Evolutionary conservation across 2,888 invertebrate species (phyloP).

Genomic region (Koerneria pararmatus): DNA sequence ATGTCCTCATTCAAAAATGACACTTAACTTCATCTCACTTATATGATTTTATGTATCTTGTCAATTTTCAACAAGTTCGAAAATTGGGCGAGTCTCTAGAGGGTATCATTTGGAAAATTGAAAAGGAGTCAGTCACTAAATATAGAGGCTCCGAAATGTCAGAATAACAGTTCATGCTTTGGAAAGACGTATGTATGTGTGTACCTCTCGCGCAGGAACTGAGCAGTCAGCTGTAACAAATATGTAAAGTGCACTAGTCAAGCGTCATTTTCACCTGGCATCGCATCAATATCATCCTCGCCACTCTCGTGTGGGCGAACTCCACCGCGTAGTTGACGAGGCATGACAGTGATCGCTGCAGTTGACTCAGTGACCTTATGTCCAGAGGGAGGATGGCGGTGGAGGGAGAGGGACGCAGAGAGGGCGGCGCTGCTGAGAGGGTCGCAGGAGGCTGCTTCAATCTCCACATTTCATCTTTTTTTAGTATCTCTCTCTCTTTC

Average conservation of each 20-base stretch:
- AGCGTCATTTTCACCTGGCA: slow-evolving; percentile 12
- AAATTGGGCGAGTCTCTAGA: too few species aligned
- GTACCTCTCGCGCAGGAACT: too few species aligned
- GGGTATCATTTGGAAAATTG: too few species aligned
- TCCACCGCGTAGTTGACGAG: slow-evolving; percentile 16
- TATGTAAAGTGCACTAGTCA: background rate
- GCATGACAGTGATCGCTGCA: slow-evolving; percentile 9
- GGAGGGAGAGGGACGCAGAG: slow-evolving; percentile 23
- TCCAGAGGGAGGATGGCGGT: slow-evolving; percentile 32
- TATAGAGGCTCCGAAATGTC: too few species aligned
- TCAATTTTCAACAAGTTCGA: too few species aligned
- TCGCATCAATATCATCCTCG: slow-evolving; percentile 12
- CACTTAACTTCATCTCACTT: too few species aligned
- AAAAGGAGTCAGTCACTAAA: too few species aligned
- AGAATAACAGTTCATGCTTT: too few species aligned
- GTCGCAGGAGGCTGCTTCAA: background rate
- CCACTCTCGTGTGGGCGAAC: slow-evolving; percentile 18
- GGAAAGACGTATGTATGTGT: too few species aligned
- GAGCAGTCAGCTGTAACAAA: too few species aligned
- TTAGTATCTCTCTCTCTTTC: background rate
- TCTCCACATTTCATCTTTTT: background rate
- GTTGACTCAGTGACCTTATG: slow-evolving; percentile 27
- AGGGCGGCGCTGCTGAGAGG: background rate
- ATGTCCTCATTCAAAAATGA: too few species aligned
- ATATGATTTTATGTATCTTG: too few species aligned